Percentiles rank a stretch among this genome's conserved stretches.
Conservation (phyloP, 1,140 invertebrate genomes). For the Neodiprion pinetum region DNA sequence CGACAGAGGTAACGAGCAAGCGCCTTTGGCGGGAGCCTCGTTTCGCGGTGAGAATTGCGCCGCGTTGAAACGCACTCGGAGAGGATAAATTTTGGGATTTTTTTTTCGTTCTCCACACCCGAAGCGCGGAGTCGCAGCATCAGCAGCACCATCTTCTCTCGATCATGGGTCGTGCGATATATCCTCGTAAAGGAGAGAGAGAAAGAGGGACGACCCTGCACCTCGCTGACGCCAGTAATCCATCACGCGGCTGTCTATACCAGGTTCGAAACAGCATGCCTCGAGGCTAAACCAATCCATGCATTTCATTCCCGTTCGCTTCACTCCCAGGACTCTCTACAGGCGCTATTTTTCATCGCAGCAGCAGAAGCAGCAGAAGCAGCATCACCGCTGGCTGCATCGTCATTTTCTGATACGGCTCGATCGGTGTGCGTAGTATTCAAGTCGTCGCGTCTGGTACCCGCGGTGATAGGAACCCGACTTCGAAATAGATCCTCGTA, state of each 20-base stretch:
- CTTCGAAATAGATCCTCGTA: background rate
- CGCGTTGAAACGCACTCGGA: too few relatives aligned
- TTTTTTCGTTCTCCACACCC: background rate
- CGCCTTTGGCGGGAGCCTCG: too few relatives aligned
- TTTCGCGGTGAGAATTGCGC: too few relatives aligned
- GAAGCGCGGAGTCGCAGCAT: background rate
- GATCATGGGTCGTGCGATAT: background rate
- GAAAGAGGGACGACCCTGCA: constrained; percentile 7
- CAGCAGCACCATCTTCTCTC: background rate
- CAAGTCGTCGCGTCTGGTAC: background rate
- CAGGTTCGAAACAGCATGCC: constrained; percentile 43
- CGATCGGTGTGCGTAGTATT: background rate
- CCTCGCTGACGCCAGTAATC: constrained; percentile 46
- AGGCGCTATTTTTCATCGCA: constrained; percentile 56
- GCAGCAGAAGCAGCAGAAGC: too few relatives aligned
- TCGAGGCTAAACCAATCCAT: constrained; percentile 58
- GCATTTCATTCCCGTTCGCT: constrained; percentile 58
- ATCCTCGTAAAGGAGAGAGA: background rate
- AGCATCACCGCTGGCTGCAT: constrained; percentile 33
- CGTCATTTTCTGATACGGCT: constrained; percentile 52
- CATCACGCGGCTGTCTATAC: constrained; percentile 57
- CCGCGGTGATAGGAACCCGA: background rate
- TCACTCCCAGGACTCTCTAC: constrained; percentile 38
- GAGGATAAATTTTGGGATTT: background rate
- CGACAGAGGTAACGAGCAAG: too few relatives aligned